phyloP scores from a whole-genome alignment of 37 sponge, comb jelly and placozoan species.

The Axinella damicornis region DNA sequence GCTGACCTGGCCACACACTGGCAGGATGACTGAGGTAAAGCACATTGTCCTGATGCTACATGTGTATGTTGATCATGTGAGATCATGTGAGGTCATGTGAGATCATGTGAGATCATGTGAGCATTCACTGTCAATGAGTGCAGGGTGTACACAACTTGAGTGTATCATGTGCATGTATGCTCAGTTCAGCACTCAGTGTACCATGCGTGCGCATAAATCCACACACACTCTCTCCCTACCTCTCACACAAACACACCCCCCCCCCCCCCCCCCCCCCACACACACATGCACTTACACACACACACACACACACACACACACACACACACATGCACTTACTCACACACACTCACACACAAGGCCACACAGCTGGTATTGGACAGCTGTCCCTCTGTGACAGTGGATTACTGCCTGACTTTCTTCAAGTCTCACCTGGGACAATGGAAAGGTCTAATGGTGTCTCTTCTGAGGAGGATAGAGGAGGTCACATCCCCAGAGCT shows the following conservation, averaged over 20 bases:
- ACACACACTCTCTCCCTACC: too few species aligned
- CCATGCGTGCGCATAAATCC: too few species aligned
- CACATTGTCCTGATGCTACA: too few species aligned
- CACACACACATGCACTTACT: slow-evolving; percentile 8
- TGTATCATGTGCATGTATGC: too few species aligned
- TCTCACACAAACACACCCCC: not conserved
- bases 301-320: slow-evolving; percentile 25
- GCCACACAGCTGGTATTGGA: not conserved
- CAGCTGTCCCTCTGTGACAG: slow-evolving; percentile 1
- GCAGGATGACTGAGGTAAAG: slow-evolving; percentile 52
- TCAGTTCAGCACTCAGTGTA: too few species aligned
- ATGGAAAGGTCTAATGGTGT: slow-evolving; percentile 39
- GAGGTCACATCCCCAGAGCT: not conserved
- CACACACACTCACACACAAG: slow-evolving; percentile 16
- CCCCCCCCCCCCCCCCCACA: slow-evolving; percentile 11
- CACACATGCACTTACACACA: slow-evolving; percentile 8
- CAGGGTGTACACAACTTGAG: too few species aligned
- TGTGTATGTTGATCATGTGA: too few species aligned
- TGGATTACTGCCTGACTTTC: slow-evolving; percentile 47
- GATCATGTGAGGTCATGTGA: too few species aligned
- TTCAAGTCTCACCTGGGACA: slow-evolving; percentile 11
- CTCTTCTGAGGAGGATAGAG: slow-evolving; percentile 6
- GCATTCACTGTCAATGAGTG: too few species aligned
- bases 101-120: too few species aligned
- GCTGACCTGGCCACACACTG: slow-evolving; percentile 43